phyloP scores from a whole-genome alignment of 2,797 vertebrate species.

The Syngnathus rostellatus region DNA sequence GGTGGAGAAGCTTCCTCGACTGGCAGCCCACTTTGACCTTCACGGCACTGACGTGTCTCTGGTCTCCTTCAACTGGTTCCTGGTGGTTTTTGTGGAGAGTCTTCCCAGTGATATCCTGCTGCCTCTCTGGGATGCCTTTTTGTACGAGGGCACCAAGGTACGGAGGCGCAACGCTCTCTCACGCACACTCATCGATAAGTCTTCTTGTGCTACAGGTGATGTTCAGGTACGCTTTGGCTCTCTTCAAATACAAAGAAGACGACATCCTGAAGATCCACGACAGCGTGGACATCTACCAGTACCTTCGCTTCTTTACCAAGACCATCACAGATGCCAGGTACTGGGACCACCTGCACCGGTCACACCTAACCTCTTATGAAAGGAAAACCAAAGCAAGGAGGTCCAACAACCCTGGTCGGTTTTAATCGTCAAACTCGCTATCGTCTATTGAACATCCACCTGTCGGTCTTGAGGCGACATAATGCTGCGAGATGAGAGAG shows the following conservation, averaged over 20 bases:
- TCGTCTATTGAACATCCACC: too few relatives aligned
- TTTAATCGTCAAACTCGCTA: too few relatives aligned
- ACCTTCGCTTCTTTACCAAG: slow-evolving; percentile 86
- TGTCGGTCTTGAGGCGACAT: too few relatives aligned
- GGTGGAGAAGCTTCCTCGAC: slow-evolving; percentile 81
- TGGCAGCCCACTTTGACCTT: slow-evolving; percentile 77
- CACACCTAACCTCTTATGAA: too few relatives aligned
- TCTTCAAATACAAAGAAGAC: slow-evolving; percentile 93
- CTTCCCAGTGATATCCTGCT: slow-evolving; percentile 85
- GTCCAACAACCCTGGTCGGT: too few relatives aligned
- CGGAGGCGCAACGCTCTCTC: neutral
- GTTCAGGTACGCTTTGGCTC: slow-evolving; percentile 87
- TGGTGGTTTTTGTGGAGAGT: slow-evolving; percentile 86
- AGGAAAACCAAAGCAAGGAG: too few relatives aligned
- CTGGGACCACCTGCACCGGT: too few relatives aligned
- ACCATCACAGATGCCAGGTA: slow-evolving; percentile 83
- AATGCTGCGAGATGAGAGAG: too few relatives aligned
- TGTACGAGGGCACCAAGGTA: slow-evolving; percentile 94
- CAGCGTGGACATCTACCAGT: slow-evolving; percentile 83
- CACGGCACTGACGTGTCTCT: slow-evolving; percentile 79
- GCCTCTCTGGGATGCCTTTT: slow-evolving; percentile 88
- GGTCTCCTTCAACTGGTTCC: slow-evolving; percentile 92
- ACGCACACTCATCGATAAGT: neutral
- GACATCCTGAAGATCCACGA: slow-evolving; percentile 83
- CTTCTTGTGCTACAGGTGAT: slow-evolving; percentile 73